These are phyloP conservation scores for Pluvianellus socialis DNA, from an alignment of 2,113 vertebrate species.

Conservation along the genomic window DNA sequence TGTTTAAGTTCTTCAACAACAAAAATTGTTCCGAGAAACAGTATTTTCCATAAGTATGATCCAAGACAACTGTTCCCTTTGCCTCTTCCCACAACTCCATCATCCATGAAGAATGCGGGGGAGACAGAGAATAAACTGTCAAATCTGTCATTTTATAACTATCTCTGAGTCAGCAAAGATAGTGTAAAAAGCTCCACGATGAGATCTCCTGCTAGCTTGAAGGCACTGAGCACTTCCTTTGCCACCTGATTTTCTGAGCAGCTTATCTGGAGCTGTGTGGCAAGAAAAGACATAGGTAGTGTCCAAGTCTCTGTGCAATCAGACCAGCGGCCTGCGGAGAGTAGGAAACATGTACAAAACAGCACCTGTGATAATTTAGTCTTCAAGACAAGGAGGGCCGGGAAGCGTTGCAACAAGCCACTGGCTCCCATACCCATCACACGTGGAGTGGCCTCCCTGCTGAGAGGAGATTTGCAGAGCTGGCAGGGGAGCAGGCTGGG, in stretches of 20 bases:
- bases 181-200: not conserved
- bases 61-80: not conserved
- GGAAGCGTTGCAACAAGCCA: not conserved
- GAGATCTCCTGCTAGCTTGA: not conserved
- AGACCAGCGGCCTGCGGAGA: not conserved
- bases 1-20: not conserved
- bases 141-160: not conserved
- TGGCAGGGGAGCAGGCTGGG: not conserved
- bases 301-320: not conserved
- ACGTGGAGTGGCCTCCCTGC: rapidly evolving
- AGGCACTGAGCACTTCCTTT: not conserved
- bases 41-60: not conserved
- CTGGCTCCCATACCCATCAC: not conserved
- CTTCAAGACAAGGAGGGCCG: not conserved
- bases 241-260: not conserved
- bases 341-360: not conserved
- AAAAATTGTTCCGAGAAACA: not conserved
- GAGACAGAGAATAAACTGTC: not conserved
- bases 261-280: not conserved
- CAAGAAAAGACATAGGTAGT: not conserved
- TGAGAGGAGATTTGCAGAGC: not conserved
- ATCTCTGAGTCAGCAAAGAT: not conserved
- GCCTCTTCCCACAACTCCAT: not conserved
- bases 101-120: not conserved
- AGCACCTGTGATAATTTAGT: not conserved